A percentile compares a stretch with the other conserved stretches of the same genome.
phyloP scores from a whole-genome alignment of 1,140 invertebrate genomes.

The Hermatobates lingyangjiaoensis region DNA sequence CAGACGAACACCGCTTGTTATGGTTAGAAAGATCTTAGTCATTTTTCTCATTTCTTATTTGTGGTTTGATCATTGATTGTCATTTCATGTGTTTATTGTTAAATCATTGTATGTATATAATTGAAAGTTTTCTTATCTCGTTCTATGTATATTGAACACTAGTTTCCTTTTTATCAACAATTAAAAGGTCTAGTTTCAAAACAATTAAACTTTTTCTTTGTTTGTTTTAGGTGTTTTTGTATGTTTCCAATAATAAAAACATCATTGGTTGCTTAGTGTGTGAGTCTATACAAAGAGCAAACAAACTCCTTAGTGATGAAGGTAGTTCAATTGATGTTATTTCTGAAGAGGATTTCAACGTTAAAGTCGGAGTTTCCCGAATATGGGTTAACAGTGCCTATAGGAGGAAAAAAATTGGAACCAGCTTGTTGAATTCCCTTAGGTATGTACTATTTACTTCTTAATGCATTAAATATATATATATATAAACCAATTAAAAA shows the following conservation, averaged over 20 bases:
- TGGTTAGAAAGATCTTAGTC: too few relatives aligned
- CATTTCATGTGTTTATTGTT: too few relatives aligned
- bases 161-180: too few relatives aligned
- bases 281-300: background rate
- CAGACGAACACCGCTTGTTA: too few relatives aligned
- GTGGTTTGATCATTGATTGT: too few relatives aligned
- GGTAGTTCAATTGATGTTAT: background rate
- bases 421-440: background rate
- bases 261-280: background rate
- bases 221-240: background rate
- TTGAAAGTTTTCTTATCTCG: too few relatives aligned
- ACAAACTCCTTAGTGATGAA: background rate
- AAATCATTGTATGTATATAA: too few relatives aligned
- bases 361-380: background rate
- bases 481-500: too few relatives aligned
- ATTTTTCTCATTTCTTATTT: too few relatives aligned
- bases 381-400: background rate
- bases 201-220: too few relatives aligned
- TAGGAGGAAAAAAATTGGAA: background rate
- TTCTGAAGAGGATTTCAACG: background rate
- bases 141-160: too few relatives aligned
- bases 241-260: background rate
- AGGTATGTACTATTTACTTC: background rate
- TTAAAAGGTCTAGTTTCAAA: too few relatives aligned
- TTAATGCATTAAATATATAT: background rate